Evolutionary conservation across 1,140 invertebrate species (phyloP).

Genomic region (Lysiphlebus fabarum): DNA sequence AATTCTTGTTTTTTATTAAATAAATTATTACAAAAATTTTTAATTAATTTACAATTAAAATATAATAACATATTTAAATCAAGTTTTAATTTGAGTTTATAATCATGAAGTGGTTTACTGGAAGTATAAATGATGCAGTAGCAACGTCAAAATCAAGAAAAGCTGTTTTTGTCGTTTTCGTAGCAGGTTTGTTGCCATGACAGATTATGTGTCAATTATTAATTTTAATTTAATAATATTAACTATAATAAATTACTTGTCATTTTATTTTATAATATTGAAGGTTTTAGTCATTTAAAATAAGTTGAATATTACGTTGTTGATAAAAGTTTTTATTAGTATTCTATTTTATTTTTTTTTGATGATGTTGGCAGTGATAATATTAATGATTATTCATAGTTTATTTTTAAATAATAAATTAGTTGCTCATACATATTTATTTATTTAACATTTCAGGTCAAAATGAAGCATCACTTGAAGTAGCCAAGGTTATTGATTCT

Average conservation of each 20-base stretch:
- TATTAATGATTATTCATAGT: no score
- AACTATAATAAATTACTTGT: no score
- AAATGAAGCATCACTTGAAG: conserved; percentile 63
- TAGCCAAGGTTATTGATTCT: conserved; percentile 60
- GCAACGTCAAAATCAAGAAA: conserved; percentile 67
- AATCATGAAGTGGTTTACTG: conserved; percentile 84
- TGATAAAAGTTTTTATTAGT: not conserved
- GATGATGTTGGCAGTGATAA: conserved; percentile 7
- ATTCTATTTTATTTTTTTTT: not conserved
- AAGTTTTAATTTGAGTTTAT: conserved; percentile 28
- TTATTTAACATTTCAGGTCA: conserved; percentile 59
- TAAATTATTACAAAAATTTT: no score
- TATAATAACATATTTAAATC: not conserved
- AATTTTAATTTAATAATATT: conserved; percentile 22
- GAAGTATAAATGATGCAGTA: conserved; percentile 76
- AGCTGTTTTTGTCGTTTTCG: conserved; percentile 79
- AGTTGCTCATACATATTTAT: not conserved
- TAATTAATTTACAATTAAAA: no score
- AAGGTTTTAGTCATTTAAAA: not conserved
- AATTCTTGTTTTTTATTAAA: no score
- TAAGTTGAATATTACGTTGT: not conserved
- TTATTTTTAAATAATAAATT: no score
- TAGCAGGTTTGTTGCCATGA: conserved; percentile 64
- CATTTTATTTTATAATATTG: not conserved
- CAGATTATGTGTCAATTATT: conserved; percentile 8